Conservation (phyloP, 2,113 vertebrate species). For the Piaya cayana region DNA sequence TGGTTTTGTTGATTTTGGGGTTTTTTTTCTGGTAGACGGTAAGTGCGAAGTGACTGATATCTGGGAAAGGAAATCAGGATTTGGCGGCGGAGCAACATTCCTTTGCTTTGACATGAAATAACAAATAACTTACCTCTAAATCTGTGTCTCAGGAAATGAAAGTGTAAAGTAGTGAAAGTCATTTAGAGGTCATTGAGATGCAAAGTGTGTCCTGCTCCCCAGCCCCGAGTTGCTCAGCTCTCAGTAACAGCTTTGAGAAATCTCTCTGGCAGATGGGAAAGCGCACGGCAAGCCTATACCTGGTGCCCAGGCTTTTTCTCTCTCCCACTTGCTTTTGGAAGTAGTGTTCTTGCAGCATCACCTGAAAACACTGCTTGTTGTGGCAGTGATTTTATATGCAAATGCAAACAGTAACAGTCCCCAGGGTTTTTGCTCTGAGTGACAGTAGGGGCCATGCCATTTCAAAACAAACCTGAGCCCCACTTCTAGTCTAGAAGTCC, state of each 20-base stretch:
- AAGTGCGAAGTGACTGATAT: conserved; percentile 53
- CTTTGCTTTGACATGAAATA: conserved; percentile 56
- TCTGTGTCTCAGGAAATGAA: conserved; percentile 48
- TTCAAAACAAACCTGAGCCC: neutral
- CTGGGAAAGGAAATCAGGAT: conserved; percentile 58
- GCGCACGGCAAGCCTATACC: fast-evolving
- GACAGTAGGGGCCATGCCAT: neutral
- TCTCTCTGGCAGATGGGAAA: fast-evolving
- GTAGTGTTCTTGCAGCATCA: neutral
- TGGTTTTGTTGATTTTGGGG: neutral
- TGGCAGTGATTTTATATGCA: neutral
- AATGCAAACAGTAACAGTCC: neutral
- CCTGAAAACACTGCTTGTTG: neutral
- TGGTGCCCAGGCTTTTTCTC: neutral
- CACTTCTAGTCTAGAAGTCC: neutral
- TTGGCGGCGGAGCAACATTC: conserved; percentile 25
- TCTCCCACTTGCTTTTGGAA: neutral
- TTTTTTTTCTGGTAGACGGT: conserved; percentile 1
- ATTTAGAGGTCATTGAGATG: conserved; percentile 29
- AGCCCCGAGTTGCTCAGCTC: neutral
- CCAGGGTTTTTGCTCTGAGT: neutral
- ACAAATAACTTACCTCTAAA: conserved; percentile 47
- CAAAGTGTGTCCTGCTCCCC: neutral
- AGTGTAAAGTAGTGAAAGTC: conserved; percentile 63
- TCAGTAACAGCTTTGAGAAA: neutral